phyloP scores from a whole-genome alignment of 2,113 vertebrate species.

The Xenopus tropicalis region DNA sequence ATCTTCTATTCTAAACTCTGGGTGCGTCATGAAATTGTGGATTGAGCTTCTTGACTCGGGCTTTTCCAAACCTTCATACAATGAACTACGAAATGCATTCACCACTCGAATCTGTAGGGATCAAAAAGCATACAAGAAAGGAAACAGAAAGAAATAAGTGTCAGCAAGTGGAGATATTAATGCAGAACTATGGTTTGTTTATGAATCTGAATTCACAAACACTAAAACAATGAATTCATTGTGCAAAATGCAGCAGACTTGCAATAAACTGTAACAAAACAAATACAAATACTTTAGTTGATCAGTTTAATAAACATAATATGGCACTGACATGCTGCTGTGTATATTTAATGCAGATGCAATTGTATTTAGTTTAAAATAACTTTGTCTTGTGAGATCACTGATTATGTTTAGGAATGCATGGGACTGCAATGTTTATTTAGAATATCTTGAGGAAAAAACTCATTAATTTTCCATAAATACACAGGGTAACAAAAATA shows the following conservation, averaged over 20 bases:
- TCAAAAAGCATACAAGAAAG: slow-evolving; percentile 47
- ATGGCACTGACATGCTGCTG: slow-evolving; percentile 33
- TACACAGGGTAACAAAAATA: slow-evolving; percentile 32
- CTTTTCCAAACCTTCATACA: slow-evolving; percentile 97
- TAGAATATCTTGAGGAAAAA: not conserved
- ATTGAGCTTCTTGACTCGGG: slow-evolving; percentile 94
- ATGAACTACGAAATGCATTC: slow-evolving; percentile 99
- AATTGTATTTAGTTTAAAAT: too few species aligned
- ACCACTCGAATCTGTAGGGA: slow-evolving; percentile 95
- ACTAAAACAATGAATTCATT: slow-evolving; percentile 74
- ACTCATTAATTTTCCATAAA: slow-evolving; percentile 46
- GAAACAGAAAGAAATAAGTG: slow-evolving; percentile 29
- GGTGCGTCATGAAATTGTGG: slow-evolving; percentile 99
- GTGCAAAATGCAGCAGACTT: slow-evolving; percentile 77
- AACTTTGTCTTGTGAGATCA: too few species aligned
- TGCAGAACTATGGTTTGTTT: slow-evolving; percentile 55
- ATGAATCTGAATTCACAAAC: slow-evolving; percentile 78
- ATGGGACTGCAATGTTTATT: too few species aligned
- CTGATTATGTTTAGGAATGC: too few species aligned
- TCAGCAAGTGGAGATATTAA: slow-evolving; percentile 3
- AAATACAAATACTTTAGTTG: slow-evolving; percentile 69
- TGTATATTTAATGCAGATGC: too few species aligned
- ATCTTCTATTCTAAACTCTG: slow-evolving; percentile 98
- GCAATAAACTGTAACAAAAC: slow-evolving; percentile 75
- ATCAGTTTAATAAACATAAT: slow-evolving; percentile 61